Conservation (phyloP, 2,888 invertebrate species). For the Hybos culiciformis region DNA sequence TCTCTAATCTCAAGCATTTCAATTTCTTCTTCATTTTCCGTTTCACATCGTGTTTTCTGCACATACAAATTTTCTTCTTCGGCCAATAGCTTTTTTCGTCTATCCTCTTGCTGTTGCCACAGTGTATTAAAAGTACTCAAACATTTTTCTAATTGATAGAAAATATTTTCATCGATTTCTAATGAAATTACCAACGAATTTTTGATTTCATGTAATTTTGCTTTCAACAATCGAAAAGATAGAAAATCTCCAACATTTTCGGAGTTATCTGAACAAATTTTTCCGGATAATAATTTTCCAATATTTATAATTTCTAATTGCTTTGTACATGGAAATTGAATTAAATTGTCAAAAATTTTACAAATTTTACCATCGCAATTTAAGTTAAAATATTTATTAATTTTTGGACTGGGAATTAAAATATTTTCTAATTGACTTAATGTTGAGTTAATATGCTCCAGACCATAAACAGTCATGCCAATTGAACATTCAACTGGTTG, state of each 20-base stretch:
- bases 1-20: constrained; percentile 49
- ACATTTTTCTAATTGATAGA: constrained; percentile 40
- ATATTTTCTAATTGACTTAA: constrained; percentile 33
- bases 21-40: constrained; percentile 54
- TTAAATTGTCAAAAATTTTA: constrained; percentile 23
- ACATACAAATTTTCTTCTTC: constrained; percentile 68
- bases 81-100: constrained; percentile 47
- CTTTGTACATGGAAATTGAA: constrained; percentile 26
- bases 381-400: constrained; percentile 15
- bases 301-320: constrained; percentile 19
- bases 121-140: constrained; percentile 48
- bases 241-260: constrained; percentile 24
- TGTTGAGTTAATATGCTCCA: constrained; percentile 42
- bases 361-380: constrained; percentile 20
- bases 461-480: constrained; percentile 50
- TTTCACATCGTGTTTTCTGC: constrained; percentile 50
- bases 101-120: constrained; percentile 66
- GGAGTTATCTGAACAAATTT: constrained; percentile 24
- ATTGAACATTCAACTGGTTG: constrained; percentile 56
- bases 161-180: constrained; percentile 35
- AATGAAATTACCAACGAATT: constrained; percentile 47
- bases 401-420: neutral
- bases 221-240: constrained; percentile 43
- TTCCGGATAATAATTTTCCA: constrained; percentile 16
- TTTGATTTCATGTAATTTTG: constrained; percentile 52